Evolutionary conservation across 2,797 vertebrate genomes (phyloP).

Genomic region (Dermochelys coriacea): DNA sequence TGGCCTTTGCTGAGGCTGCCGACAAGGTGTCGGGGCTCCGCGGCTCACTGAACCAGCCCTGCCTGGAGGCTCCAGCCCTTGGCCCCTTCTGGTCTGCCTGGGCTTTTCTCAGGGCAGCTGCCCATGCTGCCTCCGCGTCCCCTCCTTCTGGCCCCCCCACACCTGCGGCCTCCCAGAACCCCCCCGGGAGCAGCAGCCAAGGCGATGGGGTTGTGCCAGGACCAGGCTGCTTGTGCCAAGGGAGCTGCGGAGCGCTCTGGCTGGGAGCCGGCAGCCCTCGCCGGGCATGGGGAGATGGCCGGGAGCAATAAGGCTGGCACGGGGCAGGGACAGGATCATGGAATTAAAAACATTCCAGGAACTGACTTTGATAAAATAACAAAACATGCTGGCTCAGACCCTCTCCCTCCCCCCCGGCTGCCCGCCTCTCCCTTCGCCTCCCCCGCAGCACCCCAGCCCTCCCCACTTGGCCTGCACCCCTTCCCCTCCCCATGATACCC

Average conservation of each 20-base stretch:
- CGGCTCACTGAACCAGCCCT: too few species aligned
- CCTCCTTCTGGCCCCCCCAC: background rate
- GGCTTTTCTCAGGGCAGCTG: background rate
- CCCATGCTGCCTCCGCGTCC: background rate
- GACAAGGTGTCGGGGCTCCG: too few species aligned
- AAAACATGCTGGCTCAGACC: slow-evolving; percentile 48
- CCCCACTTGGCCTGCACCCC: background rate
- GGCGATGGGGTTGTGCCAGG: background rate
- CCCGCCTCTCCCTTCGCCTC: background rate
- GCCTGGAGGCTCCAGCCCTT: too few species aligned
- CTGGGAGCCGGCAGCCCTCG: background rate
- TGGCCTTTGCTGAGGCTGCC: background rate
- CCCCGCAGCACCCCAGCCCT: background rate
- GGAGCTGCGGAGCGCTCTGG: background rate
- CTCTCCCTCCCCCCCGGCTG: slow-evolving; percentile 35
- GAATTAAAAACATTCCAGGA: slow-evolving; percentile 76
- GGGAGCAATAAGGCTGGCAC: slow-evolving; percentile 16
- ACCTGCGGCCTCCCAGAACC: too few species aligned
- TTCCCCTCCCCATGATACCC: background rate
- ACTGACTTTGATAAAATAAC: slow-evolving; percentile 72
- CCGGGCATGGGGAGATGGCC: background rate
- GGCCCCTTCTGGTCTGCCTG: background rate
- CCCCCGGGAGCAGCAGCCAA: too few species aligned
- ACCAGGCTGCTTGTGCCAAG: background rate
- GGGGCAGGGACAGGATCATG: slow-evolving; percentile 48